phyloP scores from a whole-genome alignment of 2,113 vertebrate species.

The Anseranas semipalmata region DNA sequence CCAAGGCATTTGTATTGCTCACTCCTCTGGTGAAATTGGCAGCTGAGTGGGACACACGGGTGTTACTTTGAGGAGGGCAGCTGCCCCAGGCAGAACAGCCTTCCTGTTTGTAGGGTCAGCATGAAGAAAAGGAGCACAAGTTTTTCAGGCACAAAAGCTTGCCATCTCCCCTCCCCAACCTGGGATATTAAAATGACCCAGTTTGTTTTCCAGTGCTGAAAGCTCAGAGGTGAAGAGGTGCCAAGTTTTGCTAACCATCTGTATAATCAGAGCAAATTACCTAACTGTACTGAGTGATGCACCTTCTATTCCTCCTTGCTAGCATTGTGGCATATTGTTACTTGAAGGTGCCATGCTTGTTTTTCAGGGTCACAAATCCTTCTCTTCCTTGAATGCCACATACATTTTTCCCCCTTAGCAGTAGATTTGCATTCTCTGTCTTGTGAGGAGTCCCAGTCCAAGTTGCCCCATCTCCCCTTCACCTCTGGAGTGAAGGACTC shows the following conservation, averaged over 20 bases:
- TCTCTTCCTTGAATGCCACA: constrained; percentile 25
- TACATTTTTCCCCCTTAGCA: background rate
- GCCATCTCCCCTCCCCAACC: background rate
- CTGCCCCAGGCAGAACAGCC: background rate
- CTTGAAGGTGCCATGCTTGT: background rate
- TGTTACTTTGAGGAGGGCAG: background rate
- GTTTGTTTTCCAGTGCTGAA: constrained; percentile 24
- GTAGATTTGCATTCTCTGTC: background rate
- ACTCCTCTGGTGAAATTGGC: background rate
- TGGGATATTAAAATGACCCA: background rate
- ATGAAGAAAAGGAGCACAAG: background rate
- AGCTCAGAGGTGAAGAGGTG: background rate
- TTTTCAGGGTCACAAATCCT: constrained; percentile 16
- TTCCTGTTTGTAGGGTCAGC: background rate
- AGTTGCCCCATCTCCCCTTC: background rate
- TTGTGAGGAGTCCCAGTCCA: background rate
- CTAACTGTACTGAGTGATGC: constrained; percentile 31
- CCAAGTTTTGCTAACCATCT: constrained; percentile 23
- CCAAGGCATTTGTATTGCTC: background rate
- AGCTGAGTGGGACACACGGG: background rate
- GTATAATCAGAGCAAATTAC: constrained; percentile 34
- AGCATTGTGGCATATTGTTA: background rate
- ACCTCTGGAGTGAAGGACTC: background rate
- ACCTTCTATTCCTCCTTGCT: background rate
- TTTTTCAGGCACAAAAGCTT: background rate